Evolutionary conservation across 37 sponge, comb jelly and placozoan species (phyloP).

Genomic region (Cladorhizidae sp.): DNA sequence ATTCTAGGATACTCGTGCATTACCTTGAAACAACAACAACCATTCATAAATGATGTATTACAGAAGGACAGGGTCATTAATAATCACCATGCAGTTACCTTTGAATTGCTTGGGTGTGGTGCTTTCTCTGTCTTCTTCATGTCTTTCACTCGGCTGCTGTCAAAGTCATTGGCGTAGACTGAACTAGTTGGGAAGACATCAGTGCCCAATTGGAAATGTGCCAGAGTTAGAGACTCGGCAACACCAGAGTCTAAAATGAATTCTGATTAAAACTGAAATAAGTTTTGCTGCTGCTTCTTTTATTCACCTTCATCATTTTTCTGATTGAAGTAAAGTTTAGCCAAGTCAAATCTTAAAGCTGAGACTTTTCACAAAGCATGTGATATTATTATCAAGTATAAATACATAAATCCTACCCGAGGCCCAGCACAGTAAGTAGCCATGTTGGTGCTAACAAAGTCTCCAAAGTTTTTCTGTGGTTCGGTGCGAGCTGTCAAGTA

Average conservation of each 20-base stretch:
- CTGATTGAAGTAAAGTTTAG: neutral
- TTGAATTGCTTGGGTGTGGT: no score
- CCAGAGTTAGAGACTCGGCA: conserved; percentile 40
- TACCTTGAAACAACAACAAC: conserved; percentile 7
- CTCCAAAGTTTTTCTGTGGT: neutral
- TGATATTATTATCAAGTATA: no score
- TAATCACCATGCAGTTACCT: no score
- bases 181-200: neutral
- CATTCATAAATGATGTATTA: neutral
- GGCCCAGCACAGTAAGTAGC: conserved; percentile 4
- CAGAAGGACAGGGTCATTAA: no score
- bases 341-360: neutral
- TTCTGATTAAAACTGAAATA: neutral
- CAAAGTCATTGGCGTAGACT: conserved; percentile 20
- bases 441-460: conserved; percentile 17
- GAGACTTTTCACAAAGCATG: neutral
- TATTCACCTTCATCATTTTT: neutral
- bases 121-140: neutral
- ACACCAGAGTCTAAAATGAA: conserved; percentile 32
- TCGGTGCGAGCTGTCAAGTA: conserved; percentile 31
- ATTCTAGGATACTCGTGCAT: conserved; percentile 48
- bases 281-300: neutral
- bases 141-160: neutral
- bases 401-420: neutral
- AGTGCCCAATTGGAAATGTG: conserved; percentile 61